These are phyloP conservation scores for Drosophila atroscutellata DNA, from an alignment of 2,888 invertebrate genomes.

Conservation along the genomic window DNA sequence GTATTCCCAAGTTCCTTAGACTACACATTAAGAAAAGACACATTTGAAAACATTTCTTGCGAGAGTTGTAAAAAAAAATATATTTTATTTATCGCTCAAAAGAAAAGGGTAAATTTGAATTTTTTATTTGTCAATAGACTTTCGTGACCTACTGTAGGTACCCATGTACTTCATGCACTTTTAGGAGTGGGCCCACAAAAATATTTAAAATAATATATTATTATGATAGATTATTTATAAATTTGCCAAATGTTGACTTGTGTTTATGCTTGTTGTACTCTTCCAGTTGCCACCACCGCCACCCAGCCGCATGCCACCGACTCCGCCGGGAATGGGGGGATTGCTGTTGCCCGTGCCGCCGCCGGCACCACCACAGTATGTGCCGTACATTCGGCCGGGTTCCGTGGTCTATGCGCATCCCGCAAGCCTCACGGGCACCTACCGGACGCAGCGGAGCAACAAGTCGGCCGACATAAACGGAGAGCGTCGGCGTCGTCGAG, in stretches of 20 bases:
- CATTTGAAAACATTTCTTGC: too few relatives aligned
- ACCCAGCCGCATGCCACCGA: constrained; percentile 63
- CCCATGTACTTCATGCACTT: not conserved
- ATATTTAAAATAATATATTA: not conserved
- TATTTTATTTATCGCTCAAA: not conserved
- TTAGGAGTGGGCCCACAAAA: not conserved
- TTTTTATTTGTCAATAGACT: not conserved
- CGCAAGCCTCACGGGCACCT: constrained; percentile 72
- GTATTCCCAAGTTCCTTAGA: not conserved
- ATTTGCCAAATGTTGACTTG: not conserved
- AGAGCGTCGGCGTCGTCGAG: constrained; percentile 70
- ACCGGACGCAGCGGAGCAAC: constrained; percentile 76
- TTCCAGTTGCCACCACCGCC: constrained; percentile 68
- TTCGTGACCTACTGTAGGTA: not conserved
- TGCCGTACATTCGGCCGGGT: constrained; percentile 77
- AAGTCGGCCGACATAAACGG: constrained; percentile 75
- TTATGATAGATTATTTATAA: not conserved
- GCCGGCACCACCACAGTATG: constrained; percentile 74
- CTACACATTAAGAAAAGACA: too few relatives aligned
- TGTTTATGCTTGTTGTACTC: not conserved
- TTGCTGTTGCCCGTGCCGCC: constrained; percentile 56
- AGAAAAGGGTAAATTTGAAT: not conserved
- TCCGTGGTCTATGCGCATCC: constrained; percentile 76
- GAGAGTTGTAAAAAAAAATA: too few relatives aligned
- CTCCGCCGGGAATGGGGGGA: constrained; percentile 66